Base-by-base conservation (phyloP, 2,888 invertebrate species). In the Bellardia pandia region DNA sequence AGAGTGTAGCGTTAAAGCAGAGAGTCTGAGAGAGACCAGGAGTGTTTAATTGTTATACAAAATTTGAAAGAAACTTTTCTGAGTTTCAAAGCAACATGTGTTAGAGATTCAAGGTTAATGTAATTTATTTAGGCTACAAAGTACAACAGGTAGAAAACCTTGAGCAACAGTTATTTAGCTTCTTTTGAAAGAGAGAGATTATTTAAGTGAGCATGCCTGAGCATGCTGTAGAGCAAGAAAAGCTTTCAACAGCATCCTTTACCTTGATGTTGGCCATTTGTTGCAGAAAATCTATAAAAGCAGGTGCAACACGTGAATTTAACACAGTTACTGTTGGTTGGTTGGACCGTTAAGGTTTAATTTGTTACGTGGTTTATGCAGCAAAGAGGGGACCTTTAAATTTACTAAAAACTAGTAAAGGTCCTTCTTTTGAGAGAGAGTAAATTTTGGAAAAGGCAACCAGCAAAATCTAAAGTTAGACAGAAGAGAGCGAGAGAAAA, bases 61-160 rank as follows among this genome's bases (percentile, higher is more conserved):
- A 23, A 30, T 14, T 30, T 68, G 37, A 37, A 37, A 37, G 37
- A 58, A 45, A 23, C 16, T 40, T 16, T 56, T 66, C 6, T 42
- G 13, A 4, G 16, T 13, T n/a, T 45, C 4, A 37, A 13, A 64
- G 69, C 84, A 82, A 53, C 69, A 80, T 85, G 85, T 85, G 85
- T 68, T 56, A 56, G 8, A 30, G 13, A 74, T 74, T 82, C 86
- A 86, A 86, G 86, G 86, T 86, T 86, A 82, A 78, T 74, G 11
- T 68, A 82, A 78, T 82, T 82, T 78, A 42, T 68, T 74, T 42
- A 68, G 75, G 37, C 53, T 56, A 56, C 2, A 58, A 69, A 56
- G 84, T 85, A 84, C 86, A 86, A 86, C 86, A 86, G 86, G 86
- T 86, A 84, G 83, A 53, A 86, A 76, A 37, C 79, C 76, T 72